phyloP scores from a whole-genome alignment of 2,113 vertebrate genomes.

The Polyodon spathula region DNA sequence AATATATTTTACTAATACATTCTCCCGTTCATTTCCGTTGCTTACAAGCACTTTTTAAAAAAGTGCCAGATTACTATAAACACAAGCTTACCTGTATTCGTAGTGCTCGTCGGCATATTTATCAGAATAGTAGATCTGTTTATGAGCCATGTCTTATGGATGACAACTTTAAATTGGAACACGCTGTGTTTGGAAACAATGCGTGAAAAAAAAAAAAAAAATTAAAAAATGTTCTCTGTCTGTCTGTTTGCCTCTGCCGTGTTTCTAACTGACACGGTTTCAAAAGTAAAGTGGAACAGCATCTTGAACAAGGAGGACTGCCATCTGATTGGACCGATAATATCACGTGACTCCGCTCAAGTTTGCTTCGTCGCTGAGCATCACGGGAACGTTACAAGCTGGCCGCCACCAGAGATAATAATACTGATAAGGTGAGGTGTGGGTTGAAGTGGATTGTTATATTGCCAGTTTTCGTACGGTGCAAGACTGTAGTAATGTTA shows the following conservation, averaged over 20 bases:
- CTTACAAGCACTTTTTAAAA: neutral
- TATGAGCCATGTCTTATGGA: constrained; percentile 55
- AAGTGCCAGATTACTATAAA: too few species aligned
- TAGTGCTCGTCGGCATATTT: constrained; percentile 78
- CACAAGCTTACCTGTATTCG: constrained; percentile 66
- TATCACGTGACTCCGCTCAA: constrained; percentile 19
- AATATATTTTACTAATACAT: too few species aligned
- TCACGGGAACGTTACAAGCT: neutral
- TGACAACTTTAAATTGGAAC: neutral
- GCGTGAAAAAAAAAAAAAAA: neutral
- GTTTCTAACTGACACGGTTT: constrained; percentile 16
- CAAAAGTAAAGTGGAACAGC: constrained; percentile 14
- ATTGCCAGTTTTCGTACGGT: too few species aligned
- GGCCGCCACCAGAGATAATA: too few species aligned
- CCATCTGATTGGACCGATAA: constrained; percentile 24
- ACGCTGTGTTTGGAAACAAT: neutral
- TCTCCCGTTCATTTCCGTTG: too few species aligned
- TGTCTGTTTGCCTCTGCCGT: neutral
- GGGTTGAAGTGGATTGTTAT: too few species aligned
- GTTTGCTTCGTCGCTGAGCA: neutral
- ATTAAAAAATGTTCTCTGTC: neutral
- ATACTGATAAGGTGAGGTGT: too few species aligned
- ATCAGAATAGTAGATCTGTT: constrained; percentile 79
- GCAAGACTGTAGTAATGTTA: too few species aligned
- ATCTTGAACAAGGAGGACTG: constrained; percentile 9